Evolutionary conservation across 2,888 invertebrate species (phyloP).

Genomic region (Anticlea derivata): DNA sequence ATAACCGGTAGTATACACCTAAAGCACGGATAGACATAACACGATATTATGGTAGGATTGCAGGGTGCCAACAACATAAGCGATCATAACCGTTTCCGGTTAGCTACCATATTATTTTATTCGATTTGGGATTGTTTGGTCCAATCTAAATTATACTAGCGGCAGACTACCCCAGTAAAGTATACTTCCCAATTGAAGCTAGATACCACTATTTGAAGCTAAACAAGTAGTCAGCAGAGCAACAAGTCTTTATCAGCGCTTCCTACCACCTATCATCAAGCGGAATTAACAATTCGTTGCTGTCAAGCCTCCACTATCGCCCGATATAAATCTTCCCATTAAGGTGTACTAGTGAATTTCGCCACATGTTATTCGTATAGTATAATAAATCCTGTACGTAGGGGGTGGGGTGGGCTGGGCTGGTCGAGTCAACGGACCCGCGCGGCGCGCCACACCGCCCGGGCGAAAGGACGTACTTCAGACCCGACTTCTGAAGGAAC

Average conservation of each 20-base stretch:
- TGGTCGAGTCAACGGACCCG: conserved; percentile 48
- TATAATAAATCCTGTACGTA: conserved; percentile 57
- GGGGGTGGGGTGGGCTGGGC: conserved; percentile 41
- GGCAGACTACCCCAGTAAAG: not conserved
- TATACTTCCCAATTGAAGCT: not conserved
- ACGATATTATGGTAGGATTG: not conserved
- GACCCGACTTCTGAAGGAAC: conserved; percentile 34
- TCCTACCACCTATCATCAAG: conserved; percentile 28
- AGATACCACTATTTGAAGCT: not conserved
- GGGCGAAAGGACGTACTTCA: conserved; percentile 54
- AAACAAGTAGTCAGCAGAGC: conserved; percentile 23
- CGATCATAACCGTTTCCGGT: not conserved
- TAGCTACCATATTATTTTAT: not conserved
- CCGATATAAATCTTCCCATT: conserved; percentile 51
- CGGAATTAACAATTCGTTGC: conserved; percentile 41
- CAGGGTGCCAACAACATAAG: not conserved
- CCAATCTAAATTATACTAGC: no score
- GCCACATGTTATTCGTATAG: conserved; percentile 53
- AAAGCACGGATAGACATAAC: not conserved
- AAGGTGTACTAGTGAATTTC: conserved; percentile 57
- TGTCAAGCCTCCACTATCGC: conserved; percentile 24
- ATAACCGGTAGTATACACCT: conserved; percentile 4
- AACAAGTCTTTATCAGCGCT: conserved; percentile 30
- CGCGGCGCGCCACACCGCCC: conserved; percentile 40
- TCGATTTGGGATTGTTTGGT: conserved; percentile 3